phyloP scores from a whole-genome alignment of 2,888 invertebrate genomes.

The Lasiommata megera region DNA sequence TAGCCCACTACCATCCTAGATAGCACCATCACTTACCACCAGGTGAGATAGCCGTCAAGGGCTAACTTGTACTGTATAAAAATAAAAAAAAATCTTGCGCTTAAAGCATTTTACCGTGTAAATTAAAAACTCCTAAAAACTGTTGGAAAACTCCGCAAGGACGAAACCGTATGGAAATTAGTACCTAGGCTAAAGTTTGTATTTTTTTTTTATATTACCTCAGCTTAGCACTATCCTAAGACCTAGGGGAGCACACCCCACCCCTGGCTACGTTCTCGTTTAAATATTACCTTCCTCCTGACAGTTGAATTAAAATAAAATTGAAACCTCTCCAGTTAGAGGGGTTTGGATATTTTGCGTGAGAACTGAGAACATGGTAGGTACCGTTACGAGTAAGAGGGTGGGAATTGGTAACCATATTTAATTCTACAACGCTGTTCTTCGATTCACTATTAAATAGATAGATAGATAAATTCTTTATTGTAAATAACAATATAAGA shows the following conservation, averaged over 20 bases:
- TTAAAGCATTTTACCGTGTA: too few species aligned
- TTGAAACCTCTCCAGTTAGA: constrained; percentile 8
- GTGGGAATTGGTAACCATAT: neutral
- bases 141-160: too few species aligned
- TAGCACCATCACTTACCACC: too few species aligned
- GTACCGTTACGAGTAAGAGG: neutral
- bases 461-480: too few species aligned
- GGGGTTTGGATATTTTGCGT: constrained; percentile 6
- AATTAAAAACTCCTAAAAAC: too few species aligned
- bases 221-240: neutral
- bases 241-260: neutral
- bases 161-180: neutral
- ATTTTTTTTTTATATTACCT: neutral
- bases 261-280: neutral
- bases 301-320: constrained; percentile 10
- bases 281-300: constrained; percentile 8
- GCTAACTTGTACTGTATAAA: too few species aligned
- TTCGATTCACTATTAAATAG: too few species aligned
- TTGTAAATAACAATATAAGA: too few species aligned
- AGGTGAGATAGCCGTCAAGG: too few species aligned
- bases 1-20: too few species aligned
- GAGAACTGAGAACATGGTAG: constrained; percentile 5
- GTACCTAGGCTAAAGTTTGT: neutral
- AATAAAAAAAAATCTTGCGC: too few species aligned
- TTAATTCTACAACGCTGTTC: neutral